Base-by-base conservation (phyloP, 1,140 invertebrate genomes). In the Cotesia chilonis region DNA sequence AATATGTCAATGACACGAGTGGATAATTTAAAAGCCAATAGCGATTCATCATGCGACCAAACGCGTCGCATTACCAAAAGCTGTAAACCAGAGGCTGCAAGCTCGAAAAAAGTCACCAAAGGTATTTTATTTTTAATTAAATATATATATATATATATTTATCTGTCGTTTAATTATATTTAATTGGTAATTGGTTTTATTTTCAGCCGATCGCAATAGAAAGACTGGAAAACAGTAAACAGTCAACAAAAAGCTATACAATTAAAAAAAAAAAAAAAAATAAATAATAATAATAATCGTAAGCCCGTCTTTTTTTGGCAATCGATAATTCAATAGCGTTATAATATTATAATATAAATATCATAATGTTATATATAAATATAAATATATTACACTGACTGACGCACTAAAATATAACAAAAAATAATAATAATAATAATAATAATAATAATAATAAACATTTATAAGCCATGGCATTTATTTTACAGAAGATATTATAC, bases 1-100 rank as follows among this genome's bases (percentile, higher is more conserved):
- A 90, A 91, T 76, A 91, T 91, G 61, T 88, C 89, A 82, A 92
- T 93, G 90, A 90, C 89, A 12, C 89, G 93, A 81, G 90, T 89
- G 73, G 91, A 94, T 80, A 91, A 89, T 81, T 79, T 94, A 76
- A 94, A 93, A 80, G 83, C 90, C n/a, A 93, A 92, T 81, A 93
- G 92, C 73, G 92, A 94, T 81, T 84, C 91, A 6, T 88, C 90
- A 60, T 94, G 93, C 79, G 92, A 93, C 72, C 90, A 91, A 80
- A 92, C 89, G 83, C 89, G 91, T 80, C 89, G 90, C 73, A 87
- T 92, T 63, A 92, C 90, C 68, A 93, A 92, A 82, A 93, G 91
- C 82, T 94, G 93, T 88, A 94, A 94, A 88, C 89, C 88, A 78
- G 88, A 88, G 79, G 88, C 89, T 77, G 82, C 85, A 74, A 91